Evolutionary conservation across 2,888 invertebrate species (phyloP), one percentile per base, ranked within the genome.

Genomic region (Caenorhabditis drosophilae): DNA sequence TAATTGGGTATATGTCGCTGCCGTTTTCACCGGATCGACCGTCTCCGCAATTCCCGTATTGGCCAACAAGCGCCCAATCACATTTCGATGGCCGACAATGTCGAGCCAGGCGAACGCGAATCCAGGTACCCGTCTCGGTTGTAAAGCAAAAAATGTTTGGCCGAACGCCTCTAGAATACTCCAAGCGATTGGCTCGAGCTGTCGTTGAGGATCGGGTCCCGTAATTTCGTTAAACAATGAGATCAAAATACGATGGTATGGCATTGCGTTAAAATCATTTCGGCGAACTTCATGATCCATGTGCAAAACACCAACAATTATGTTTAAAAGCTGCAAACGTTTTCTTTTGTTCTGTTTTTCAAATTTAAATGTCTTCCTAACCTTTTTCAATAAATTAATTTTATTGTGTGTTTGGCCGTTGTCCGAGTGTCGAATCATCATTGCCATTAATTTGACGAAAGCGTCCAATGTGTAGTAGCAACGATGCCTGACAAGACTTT

Each of bases 61-160:
- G 1, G 67, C 67, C 26, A 76, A 55, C 9, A 76, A 67, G 23
- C 73, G 58, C 40, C 74, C 73, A 35, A 76, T 76, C n/a, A 74
- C 70, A 51, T 76, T 73, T 22, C 76, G 89, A 85, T 99, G 97
- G 0, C 96, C 94, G 38, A 99, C 91, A 45, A 99, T 87, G 85
- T 99, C 98, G 57, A 99, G 87, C 98, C 99, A 99, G 2, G 97
- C 93, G 85, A 93, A 98, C 57, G 94, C 91, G 85, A 99, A 99
- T 0, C 93, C 95, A 0, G 98, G 94, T 0, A 93, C 94, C 77
- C 92, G 90, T 44, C 90, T 89, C 11, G 98, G 98, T 56, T 93
- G 89, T 71, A 98, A 87, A 76, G 95, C 91, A 83, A 95, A 94
- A 73, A 96, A 88, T 0, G 93, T 69, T 57, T 77, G 76, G 41